Evolutionary conservation across 2,797 vertebrate species (phyloP), one percentile per base, ranked within the genome.

Genomic region (Gymnopithys bicolor): DNA sequence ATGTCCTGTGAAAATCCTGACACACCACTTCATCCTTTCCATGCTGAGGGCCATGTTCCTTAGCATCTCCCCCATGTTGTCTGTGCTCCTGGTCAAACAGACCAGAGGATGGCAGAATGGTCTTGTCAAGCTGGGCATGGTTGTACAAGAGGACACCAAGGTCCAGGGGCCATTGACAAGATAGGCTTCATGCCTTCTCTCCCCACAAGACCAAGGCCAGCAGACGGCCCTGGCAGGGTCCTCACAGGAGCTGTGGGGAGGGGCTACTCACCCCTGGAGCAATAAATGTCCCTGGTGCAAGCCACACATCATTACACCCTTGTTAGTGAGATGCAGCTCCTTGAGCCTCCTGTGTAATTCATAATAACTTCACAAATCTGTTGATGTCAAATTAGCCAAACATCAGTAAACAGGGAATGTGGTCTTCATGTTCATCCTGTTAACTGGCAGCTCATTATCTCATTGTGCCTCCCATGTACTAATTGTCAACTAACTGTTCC

Each of bases 381-480:
- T 68, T 89, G 69, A 89, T 90, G 91, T 88, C 84, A 95, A 95
- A 97, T 97, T 96, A 97, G 83, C 87, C 88, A 95, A 95, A 97
- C 95, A 82, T 94, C 94, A 95, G 90, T 93, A 95, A 96, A 93
- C 89, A 69, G 75, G 39, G 89, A 96, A 97, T 83, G 73, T 89
- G 84, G 94, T 92, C 32, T 0, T 95, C 87, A 75, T 80, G 90
- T 96, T 85, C 84, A 93, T 92, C 87, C 91, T 51, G 43, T 73
- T 94, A 95, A 94, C 84, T 85, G 71, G 39, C 74, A 39, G 75
- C 49, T 95, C 89, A 97, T 97, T 93, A 92, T 85, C 75, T 90
- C 69, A 41, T 71, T 64, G 75, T 79, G 87, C 68, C 87, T 97
- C 83, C 80, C 80, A 45, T 87, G 69, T 84, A 84, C 83, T 96